Evolutionary conservation across 1,140 invertebrate genomes (phyloP), one percentile per base, ranked within the genome.

Genomic region (Ips nitidus): DNA sequence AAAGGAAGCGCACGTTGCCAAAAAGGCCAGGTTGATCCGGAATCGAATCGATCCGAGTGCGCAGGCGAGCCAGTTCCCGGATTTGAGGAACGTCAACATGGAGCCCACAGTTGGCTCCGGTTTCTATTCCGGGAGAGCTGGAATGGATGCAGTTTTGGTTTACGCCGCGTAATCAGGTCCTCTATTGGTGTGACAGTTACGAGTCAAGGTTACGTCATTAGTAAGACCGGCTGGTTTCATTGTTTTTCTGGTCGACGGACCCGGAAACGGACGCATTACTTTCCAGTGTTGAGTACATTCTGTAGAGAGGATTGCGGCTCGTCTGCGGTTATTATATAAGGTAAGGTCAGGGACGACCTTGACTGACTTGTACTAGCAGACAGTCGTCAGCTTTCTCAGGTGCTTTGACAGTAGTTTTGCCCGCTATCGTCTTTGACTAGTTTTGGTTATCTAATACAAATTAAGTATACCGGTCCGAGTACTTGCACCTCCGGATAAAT

Each of bases 101-200:
- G 67, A 69, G 67, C 67, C 67, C 42, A 63, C 67, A 69, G 67
- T 69, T 57, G 52, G 67, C 59, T 69, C 59, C 59, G 67, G 67
- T 69, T 3, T 56, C 47, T 57, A 53, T 45, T 69, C 67, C 67
- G 60, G 66, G 45, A 7, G 41, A 63, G 59, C 52, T 47, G 4
- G 45, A n/a, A 47, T 47, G n/a, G 52, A 38, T 36, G 50, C 53
- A 38, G 40, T 8, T 56, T 38, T 38, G 55, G 52, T 63, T 45
- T 50, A 47, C 36, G 7, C 52, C n/a, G 52, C 7, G 37, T 37
- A 37, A 55, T 5, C 52, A 47, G 4, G n/a, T 38, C 55, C 38
- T 56, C 39, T 58, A 43, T 41, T 56, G 55, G 40, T 52, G 58
- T 62, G 67, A 63, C 67, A 69, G 67, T 22, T 63, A 39, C 56